Conservation (phyloP, 2,888 invertebrate species). For the Masnerella sp. region DNA sequence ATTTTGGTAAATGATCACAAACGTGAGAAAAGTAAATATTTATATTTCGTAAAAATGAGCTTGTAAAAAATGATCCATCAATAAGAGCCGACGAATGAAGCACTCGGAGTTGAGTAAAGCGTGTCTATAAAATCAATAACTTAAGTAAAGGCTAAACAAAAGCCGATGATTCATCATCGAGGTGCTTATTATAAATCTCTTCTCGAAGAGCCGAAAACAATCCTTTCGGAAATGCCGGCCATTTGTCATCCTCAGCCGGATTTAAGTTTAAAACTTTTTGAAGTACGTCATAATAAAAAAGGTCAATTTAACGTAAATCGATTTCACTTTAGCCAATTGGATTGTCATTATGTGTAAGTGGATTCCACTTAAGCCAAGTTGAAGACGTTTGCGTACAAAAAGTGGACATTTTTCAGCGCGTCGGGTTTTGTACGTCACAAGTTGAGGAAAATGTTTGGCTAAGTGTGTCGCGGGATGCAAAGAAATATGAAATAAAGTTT, state of each 20-base stretch:
- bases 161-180: slow-evolving; percentile 40
- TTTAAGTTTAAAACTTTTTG: slow-evolving; percentile 47
- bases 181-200: slow-evolving; percentile 37
- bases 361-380: slow-evolving; percentile 58
- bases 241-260: slow-evolving; percentile 50
- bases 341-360: slow-evolving; percentile 57
- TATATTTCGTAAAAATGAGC: no score
- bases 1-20: no score
- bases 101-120: slow-evolving; percentile 8
- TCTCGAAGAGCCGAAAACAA: slow-evolving; percentile 37
- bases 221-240: slow-evolving; percentile 34
- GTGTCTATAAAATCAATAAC: slow-evolving; percentile 14
- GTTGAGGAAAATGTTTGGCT: slow-evolving; percentile 54
- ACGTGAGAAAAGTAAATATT: no score
- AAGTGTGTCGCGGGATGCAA: slow-evolving; percentile 43
- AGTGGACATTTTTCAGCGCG: slow-evolving; percentile 50
- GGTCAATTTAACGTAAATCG: slow-evolving; percentile 58
- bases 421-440: slow-evolving; percentile 45
- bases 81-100: no score
- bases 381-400: slow-evolving; percentile 56
- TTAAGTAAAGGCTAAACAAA: slow-evolving; percentile 24
- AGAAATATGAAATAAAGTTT: slow-evolving; percentile 54
- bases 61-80: no score
- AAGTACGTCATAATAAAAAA: slow-evolving; percentile 52
- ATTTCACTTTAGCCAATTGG: slow-evolving; percentile 59